phyloP scores from a whole-genome alignment of 2,888 invertebrate species.

The Creontiades dilutus region DNA sequence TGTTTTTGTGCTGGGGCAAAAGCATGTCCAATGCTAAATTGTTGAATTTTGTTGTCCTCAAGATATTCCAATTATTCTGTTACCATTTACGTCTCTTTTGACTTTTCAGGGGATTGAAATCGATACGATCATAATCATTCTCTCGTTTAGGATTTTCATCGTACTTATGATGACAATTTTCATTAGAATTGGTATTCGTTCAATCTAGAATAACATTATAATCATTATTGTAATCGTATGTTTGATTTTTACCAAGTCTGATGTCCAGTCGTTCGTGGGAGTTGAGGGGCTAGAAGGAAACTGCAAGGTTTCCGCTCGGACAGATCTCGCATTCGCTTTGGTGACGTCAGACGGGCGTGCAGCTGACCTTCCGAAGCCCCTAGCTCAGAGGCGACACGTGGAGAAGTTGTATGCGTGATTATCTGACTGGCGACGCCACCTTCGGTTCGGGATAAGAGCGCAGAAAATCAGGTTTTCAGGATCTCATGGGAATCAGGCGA shows the following conservation, averaged over 20 bases:
- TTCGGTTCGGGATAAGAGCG: background rate
- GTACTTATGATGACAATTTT: too few relatives aligned
- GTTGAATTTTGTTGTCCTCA: too few relatives aligned
- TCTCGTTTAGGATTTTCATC: too few relatives aligned
- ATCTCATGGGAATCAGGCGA: background rate
- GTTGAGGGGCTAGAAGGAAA: conserved; percentile 1
- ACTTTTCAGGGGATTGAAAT: conserved; percentile 89
- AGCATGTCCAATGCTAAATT: too few relatives aligned
- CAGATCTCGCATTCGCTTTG: conserved; percentile 25
- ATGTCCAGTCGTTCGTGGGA: background rate
- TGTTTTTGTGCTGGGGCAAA: too few relatives aligned
- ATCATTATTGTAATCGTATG: too few relatives aligned
- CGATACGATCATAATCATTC: too few relatives aligned
- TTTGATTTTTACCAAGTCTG: too few relatives aligned
- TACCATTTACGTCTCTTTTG: background rate
- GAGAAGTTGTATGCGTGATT: background rate
- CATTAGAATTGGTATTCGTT: too few relatives aligned
- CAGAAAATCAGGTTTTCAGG: conserved; percentile 14
- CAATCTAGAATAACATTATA: too few relatives aligned
- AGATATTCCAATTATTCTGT: too few relatives aligned
- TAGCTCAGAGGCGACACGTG: background rate
- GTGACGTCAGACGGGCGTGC: background rate
- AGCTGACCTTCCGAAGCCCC: conserved; percentile 3
- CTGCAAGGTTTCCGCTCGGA: conserved; percentile 30
- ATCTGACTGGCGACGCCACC: background rate